Evolutionary conservation across 23 tunicate genomes (phyloP), one percentile per base, ranked within the genome.

Genomic region (Ciona savignyi): DNA sequence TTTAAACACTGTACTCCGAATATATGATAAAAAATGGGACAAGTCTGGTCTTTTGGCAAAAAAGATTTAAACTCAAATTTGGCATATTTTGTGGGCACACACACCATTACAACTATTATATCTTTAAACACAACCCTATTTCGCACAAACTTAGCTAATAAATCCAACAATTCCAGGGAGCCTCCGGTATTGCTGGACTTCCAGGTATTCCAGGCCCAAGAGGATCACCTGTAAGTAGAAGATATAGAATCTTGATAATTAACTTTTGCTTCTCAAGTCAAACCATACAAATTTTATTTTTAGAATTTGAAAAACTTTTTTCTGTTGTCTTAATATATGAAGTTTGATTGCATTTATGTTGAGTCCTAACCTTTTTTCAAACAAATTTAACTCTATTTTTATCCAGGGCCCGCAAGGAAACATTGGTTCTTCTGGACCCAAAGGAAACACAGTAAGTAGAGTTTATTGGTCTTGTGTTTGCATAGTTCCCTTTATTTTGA

Each of bases 401-500:
- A 11, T 11, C 61, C 20, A 87, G 85, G 99, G 99, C 11, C 87
- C 96, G 23, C 99, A 95, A 95, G 99, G 99, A 48, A 89, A 88
- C 80, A 73, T 89, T 49, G 99, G 99, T 11, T 23, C 56, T 26
- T 72, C 81, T n/a, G 99, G 99, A 63, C 70, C 83, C 11, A 95
- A 95, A 81, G 99, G 99, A 82, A 95, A 95, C 80, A 33, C 78
- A 84, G 99, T 95, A 30, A 76, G 33, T 73, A 95, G 99, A 62
- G 95, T 95, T 4, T 88, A 95, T 75, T 95, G 99, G 34, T 19
- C 34, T 30, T 25, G 34, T 66, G 79, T 75, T 62, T 27, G 30
- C 3, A 20, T 2, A 3, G 2, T 22, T 22, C 26, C 24, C 20
- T 65, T 65, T 65, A 15, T 49, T 49, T 49, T 15, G 20, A 11